Base-by-base conservation (phyloP, 1,140 invertebrate genomes). In the Potamilus streckersoni region DNA sequence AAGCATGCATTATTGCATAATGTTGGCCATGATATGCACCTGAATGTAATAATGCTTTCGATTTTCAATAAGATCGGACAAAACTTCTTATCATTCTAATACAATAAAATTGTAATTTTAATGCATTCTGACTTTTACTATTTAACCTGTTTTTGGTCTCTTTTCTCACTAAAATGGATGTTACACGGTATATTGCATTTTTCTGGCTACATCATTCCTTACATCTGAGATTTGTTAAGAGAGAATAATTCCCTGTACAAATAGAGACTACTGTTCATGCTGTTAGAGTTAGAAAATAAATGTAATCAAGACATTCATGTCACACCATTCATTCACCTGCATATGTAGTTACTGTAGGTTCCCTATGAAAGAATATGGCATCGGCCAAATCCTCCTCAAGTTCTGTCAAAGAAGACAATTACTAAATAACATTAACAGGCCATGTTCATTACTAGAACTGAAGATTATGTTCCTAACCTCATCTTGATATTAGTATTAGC, bases 301-400 rank as follows among this genome's bases (percentile, higher is more conserved):
- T 19, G 60, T 62, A 23, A n/a, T 62, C 19, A n/a, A 23, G 60
- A 19, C 23, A 23, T 11, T 5, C 23, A 23, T 23, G 23, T 62
- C 19, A n/a, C 19, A 17, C 16, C 23, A 27, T 38, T 12, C 16
- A 72, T 72, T 71, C 75, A 72, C 70, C 19, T 13, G 56, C 17
- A 55, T 77, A 70, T 13, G 75, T 71, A 38, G 75, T 72, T 72
- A 69, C 68, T 68, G 75, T 77, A 59, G 70, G 75, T 69, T 71
- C 63, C 49, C 64, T 55, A 69, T 60, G 66, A 77, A 77, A 77
- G 70, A 77, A 77, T 67, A 77, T 77, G 62, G 75, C 75, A 31
- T 77, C 75, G 56, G 75, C 75, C 63, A 77, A 61, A 63, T 77
- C 75, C 20, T 64, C 63, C 65, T 77, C 75, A n/a, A 77, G 70